phyloP scores from a whole-genome alignment of 1,140 invertebrate species.

The Drosophila chauvacae region DNA sequence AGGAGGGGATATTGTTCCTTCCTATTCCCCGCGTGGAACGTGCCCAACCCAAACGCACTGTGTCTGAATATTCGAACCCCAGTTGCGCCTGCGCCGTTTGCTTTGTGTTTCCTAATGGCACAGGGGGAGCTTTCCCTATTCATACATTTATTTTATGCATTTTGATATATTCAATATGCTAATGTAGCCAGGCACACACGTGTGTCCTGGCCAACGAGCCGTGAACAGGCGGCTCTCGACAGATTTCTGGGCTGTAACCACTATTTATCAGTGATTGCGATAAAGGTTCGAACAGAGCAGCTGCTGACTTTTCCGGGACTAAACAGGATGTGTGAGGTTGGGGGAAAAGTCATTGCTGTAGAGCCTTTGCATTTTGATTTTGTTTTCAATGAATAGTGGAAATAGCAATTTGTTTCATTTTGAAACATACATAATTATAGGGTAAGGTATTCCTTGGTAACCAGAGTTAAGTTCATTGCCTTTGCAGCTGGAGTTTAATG shows the following conservation, averaged over 20 bases:
- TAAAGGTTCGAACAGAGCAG: conserved; percentile 34
- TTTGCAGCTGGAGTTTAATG: neutral
- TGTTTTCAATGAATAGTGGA: neutral
- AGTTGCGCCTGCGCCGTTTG: conserved; percentile 65
- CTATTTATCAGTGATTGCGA: conserved; percentile 43
- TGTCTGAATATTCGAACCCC: conserved; percentile 9
- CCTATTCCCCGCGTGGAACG: conserved; percentile 37
- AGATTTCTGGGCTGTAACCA: conserved; percentile 53
- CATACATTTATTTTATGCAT: conserved; percentile 4
- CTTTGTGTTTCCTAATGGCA: conserved; percentile 30
- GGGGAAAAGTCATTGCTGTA: conserved; percentile 12
- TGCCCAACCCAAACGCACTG: conserved; percentile 44
- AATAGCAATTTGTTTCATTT: neutral
- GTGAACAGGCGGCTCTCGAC: conserved; percentile 60
- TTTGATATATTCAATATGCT: conserved; percentile 36
- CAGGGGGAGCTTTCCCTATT: conserved; percentile 55
- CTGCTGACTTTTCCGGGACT: conserved; percentile 45
- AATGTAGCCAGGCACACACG: conserved; percentile 53
- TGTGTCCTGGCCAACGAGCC: conserved; percentile 70
- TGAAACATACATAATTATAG: conserved; percentile 5
- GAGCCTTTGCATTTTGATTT: conserved; percentile 29
- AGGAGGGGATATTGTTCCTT: conserved; percentile 41
- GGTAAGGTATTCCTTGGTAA: neutral
- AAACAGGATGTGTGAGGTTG: conserved; percentile 17
- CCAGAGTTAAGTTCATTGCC: neutral